A percentile compares a stretch with the other conserved stretches of the same genome.
phyloP scores from a whole-genome alignment of 1,140 invertebrate genomes.

The Matsumurasca onukii region DNA sequence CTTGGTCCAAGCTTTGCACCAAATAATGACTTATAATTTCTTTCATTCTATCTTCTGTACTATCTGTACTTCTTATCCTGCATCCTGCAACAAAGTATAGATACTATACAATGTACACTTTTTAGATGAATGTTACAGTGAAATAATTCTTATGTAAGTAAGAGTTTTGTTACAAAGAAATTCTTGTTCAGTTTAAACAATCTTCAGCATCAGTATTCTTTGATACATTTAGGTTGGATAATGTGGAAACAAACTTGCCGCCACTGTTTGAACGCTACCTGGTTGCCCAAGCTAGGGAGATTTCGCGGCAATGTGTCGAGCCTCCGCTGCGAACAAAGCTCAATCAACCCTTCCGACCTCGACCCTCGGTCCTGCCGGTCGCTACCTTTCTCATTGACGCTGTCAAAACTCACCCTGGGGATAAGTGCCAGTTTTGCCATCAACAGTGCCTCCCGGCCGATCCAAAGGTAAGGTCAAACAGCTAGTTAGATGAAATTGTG shows the following conservation, averaged over 20 bases:
- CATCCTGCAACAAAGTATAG: too few relatives aligned
- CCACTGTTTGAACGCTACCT: slow-evolving; percentile 60
- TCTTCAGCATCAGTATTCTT: not conserved
- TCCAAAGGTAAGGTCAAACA: slow-evolving; percentile 52
- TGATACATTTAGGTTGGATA: slow-evolving; percentile 51
- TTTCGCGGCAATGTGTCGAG: slow-evolving; percentile 69
- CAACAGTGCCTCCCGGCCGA: slow-evolving; percentile 59
- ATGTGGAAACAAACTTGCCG: slow-evolving; percentile 67
- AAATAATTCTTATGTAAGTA: too few relatives aligned
- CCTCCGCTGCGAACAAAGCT: slow-evolving; percentile 59
- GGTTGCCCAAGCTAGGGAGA: slow-evolving; percentile 64
- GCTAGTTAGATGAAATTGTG: too few relatives aligned
- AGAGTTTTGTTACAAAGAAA: too few relatives aligned
- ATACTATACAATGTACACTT: too few relatives aligned
- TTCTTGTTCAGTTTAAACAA: too few relatives aligned
- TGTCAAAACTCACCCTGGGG: slow-evolving; percentile 59
- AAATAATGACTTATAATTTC: too few relatives aligned
- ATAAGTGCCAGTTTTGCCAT: slow-evolving; percentile 65
- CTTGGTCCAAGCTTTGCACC: too few relatives aligned
- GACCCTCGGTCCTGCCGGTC: slow-evolving; percentile 60
- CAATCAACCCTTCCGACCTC: slow-evolving; percentile 58
- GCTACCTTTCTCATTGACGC: slow-evolving; percentile 60
- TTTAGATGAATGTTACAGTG: too few relatives aligned
- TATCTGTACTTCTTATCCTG: too few relatives aligned
- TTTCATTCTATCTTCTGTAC: too few relatives aligned